Conservation (phyloP, 2,113 vertebrate species). For the Vulpes ferrilata region DNA sequence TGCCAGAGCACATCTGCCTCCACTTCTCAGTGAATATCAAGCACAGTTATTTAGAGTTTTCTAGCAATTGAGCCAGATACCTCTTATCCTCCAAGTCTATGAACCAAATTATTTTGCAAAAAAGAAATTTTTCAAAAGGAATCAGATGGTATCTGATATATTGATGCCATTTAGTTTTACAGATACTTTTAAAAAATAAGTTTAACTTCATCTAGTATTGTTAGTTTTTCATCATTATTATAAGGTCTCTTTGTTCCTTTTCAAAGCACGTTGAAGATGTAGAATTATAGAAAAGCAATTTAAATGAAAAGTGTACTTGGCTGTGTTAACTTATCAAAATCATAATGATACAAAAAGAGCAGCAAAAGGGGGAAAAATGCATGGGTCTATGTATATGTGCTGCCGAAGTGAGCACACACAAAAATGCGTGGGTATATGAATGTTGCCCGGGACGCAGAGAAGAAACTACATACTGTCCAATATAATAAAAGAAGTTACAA, state of each 20-base stretch:
- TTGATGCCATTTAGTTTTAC: conserved; percentile 26
- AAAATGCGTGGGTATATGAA: not conserved
- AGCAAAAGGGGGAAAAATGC: not conserved
- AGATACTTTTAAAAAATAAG: conserved; percentile 17
- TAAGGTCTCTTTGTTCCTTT: not conserved
- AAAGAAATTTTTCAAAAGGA: not conserved
- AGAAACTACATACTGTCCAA: not conserved
- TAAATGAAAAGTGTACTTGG: not conserved
- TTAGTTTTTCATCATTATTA: not conserved
- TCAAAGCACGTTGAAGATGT: not conserved
- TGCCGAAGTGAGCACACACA: not conserved
- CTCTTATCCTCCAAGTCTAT: conserved; percentile 6
- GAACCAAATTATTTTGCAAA: conserved; percentile 33
- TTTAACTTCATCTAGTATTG: not conserved
- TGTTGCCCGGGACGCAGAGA: not conserved
- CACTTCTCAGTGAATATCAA: not conserved
- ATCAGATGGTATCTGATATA: not conserved
- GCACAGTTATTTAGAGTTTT: conserved; percentile 23
- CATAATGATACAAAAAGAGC: not conserved
- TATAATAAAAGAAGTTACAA: conserved; percentile 17
- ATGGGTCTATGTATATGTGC: not conserved
- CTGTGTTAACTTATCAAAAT: not conserved
- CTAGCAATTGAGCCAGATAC: not conserved
- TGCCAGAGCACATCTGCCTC: conserved; percentile 4
- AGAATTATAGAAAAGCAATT: not conserved